Evolutionary conservation across 2,113 vertebrate genomes (phyloP).

Genomic region (Sturnira hondurensis): DNA sequence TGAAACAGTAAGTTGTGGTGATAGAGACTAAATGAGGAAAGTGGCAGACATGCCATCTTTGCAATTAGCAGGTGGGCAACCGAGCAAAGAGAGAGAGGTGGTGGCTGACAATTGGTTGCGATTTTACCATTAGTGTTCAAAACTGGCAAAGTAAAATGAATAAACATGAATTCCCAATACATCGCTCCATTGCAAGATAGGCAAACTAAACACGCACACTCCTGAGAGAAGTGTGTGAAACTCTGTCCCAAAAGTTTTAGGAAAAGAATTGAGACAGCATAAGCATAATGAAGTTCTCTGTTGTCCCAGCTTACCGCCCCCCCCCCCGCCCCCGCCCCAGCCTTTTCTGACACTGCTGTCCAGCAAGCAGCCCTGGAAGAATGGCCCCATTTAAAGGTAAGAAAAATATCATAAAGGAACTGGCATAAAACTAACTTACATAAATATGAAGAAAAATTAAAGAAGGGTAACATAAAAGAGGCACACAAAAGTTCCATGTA

Average conservation of each 20-base stretch:
- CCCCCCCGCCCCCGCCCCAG: too few species aligned
- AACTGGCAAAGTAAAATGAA: not conserved
- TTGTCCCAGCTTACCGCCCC: not conserved
- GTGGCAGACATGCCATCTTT: not conserved
- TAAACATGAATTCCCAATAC: not conserved
- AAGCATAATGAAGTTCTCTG: not conserved
- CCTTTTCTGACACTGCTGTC: not conserved
- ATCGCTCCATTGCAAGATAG: not conserved
- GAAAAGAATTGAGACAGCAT: not conserved
- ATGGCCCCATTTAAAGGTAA: not conserved
- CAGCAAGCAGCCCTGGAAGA: not conserved
- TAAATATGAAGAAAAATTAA: not conserved
- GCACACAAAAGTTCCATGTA: not conserved
- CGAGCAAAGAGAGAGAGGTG: not conserved
- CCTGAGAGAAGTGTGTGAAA: not conserved
- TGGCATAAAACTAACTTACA: not conserved
- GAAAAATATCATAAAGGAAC: not conserved
- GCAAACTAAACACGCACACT: not conserved
- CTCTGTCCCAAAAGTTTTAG: conserved; percentile 11
- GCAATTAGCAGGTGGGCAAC: not conserved
- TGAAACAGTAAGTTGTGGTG: not conserved
- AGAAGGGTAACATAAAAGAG: not conserved
- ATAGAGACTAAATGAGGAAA: not conserved
- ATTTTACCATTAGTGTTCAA: not conserved
- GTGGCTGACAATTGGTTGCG: not conserved